Evolutionary conservation across 1,140 invertebrate species (phyloP).

Genomic region (Ceratosolen solmsi): DNA sequence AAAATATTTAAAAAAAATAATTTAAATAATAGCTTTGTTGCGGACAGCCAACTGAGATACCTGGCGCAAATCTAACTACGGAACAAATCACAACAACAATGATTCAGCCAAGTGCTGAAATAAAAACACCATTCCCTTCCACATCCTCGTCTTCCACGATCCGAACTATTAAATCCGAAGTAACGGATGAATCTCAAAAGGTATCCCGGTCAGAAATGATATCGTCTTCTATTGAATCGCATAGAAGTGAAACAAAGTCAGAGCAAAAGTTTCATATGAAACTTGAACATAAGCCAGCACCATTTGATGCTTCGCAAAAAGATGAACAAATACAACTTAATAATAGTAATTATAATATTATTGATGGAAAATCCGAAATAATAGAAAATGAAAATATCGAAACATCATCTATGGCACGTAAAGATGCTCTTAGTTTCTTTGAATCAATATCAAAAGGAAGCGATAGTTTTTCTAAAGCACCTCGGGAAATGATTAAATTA

Average conservation of each 20-base stretch:
- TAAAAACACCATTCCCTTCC: constrained; percentile 64
- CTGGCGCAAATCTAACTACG: constrained; percentile 63
- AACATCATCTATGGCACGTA: constrained; percentile 70
- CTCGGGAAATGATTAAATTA: constrained; percentile 69
- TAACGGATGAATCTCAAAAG: constrained; percentile 57
- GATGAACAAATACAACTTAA: constrained; percentile 54
- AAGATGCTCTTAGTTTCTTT: constrained; percentile 76
- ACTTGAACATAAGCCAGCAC: constrained; percentile 69
- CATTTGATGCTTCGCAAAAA: constrained; percentile 58
- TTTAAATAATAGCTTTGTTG: constrained; percentile 50
- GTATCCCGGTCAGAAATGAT: constrained; percentile 68
- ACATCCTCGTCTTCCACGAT: constrained; percentile 61
- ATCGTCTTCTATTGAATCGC: constrained; percentile 69
- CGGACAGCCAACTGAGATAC: constrained; percentile 59
- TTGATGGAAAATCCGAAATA: constrained; percentile 56
- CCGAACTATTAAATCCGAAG: constrained; percentile 60
- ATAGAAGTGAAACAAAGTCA: constrained; percentile 68
- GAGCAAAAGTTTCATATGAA: constrained; percentile 73
- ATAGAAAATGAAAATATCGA: constrained; percentile 71
- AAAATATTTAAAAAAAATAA: constrained; percentile 31
- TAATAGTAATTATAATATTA: constrained; percentile 53
- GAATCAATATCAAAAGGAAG: constrained; percentile 75
- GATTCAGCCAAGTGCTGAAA: constrained; percentile 64
- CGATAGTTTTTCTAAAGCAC: constrained; percentile 60
- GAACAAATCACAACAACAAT: constrained; percentile 67